These are phyloP conservation scores for Callyntrura sp. DNA, from an alignment of 2,888 invertebrate genomes.

Conservation along the genomic window DNA sequence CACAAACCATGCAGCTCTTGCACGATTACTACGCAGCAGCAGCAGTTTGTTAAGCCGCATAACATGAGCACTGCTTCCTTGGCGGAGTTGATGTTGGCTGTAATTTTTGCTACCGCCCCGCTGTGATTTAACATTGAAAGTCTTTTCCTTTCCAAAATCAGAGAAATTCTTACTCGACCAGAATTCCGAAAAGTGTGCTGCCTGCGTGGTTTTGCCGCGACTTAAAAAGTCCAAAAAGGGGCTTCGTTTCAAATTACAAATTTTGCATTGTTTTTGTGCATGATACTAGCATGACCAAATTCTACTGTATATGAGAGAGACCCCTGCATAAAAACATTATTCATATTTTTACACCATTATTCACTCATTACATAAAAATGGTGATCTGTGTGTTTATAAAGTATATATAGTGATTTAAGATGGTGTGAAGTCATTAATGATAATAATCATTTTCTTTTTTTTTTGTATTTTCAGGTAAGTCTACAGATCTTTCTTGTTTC, in stretches of 20 bases:
- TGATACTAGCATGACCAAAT: no score
- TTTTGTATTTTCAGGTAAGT: constrained; percentile 63
- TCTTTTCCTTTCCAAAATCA: constrained; percentile 4
- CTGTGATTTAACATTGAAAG: constrained; percentile 11
- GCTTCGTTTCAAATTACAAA: no score
- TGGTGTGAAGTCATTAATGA: constrained; percentile 38
- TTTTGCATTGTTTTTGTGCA: no score
- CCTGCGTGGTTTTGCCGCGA: no score
- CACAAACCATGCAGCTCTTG: no score
- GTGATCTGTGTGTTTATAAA: background rate
- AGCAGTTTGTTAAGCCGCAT: constrained; percentile 1
- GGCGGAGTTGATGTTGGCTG: constrained; percentile 8
- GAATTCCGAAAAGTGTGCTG: background rate
- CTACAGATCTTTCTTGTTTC: constrained; percentile 5
- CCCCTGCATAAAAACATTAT: background rate
- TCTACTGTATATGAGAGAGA: background rate
- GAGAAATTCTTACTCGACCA: background rate
- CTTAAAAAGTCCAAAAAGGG: no score
- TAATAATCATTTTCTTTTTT: constrained; percentile 32
- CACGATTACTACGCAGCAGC: no score
- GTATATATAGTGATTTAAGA: constrained; percentile 38
- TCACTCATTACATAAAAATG: constrained; percentile 18
- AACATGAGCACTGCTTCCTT: background rate
- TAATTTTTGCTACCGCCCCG: constrained; percentile 16
- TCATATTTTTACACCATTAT: constrained; percentile 1